Evolutionary conservation across 1,140 invertebrate species (phyloP), one percentile per base, ranked within the genome.

Genomic region (Temnothorax longispinosus): DNA sequence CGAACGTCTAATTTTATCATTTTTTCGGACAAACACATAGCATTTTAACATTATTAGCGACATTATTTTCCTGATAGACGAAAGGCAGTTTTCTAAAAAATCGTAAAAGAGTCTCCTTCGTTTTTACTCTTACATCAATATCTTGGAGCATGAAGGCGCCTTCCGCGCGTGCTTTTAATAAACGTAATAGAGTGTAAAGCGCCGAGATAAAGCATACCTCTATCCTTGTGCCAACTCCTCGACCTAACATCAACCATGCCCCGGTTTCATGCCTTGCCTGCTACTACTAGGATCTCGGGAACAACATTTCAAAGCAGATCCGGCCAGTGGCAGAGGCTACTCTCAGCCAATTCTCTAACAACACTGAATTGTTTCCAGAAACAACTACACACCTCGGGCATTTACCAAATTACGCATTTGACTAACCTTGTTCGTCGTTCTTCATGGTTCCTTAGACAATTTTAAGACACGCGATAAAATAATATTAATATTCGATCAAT

Each of bases 141-240:
- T n/a, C 81, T 88, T 62, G 72, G 52, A 67, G 50, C 69, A 64
- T 50, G 80, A 78, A 77, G 64, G 64, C 60, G 38, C 86, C 77
- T 82, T 87, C 67, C 76, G 44, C 72, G 15, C 75, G 41, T 87
- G 85, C 88, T 90, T 92, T 92, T 91, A 90, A 90, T 91, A 91
- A 91, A 93, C 92, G 92, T 93, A 92, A 93, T 92, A 90, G 90
- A 91, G 92, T 92, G 90, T 92, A 92, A 91, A 92, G 88, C 90
- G 87, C 64, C 60, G 88, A 93, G 92, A 93, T 94, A 94, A 94
- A 92, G 88, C 92, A 92, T 91, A 90, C 85, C 87, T 86, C 82
- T 85, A 90, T 81, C 65, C 78, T 72, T 77, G 69, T 76, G 15
- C 65, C 21, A 18, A 52, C 69, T 91, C 56, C 85, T 90, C 88